Conservation (phyloP, 2,113 vertebrate species). For the Jaculus jaculus region DNA sequence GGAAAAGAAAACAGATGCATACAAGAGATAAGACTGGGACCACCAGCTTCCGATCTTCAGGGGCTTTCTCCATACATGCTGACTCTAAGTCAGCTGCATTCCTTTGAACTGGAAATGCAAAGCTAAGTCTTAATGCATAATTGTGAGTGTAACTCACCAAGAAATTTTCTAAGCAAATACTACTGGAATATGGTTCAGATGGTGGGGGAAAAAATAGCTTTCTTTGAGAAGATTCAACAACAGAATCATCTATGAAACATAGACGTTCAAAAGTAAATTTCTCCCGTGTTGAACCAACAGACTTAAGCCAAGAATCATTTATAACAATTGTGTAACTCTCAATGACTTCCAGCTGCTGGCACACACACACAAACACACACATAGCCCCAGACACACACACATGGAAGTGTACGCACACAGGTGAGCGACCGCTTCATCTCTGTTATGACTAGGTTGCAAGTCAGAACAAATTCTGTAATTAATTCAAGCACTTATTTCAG, state of each 20-base stretch:
- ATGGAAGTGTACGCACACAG: no score
- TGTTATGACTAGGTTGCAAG: background rate
- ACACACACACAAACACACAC: no score
- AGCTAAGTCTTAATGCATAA: background rate
- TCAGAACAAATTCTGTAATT: background rate
- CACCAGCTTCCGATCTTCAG: no score
- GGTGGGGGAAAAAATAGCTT: background rate
- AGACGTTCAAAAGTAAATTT: background rate
- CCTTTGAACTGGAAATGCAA: background rate
- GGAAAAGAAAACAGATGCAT: background rate
- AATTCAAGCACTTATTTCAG: background rate
- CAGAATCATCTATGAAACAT: background rate
- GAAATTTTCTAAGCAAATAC: background rate
- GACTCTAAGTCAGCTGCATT: background rate
- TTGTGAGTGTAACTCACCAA: background rate
- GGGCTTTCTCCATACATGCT: background rate
- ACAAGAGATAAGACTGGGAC: background rate
- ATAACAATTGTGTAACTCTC: background rate
- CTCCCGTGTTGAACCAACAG: background rate
- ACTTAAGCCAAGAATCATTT: background rate
- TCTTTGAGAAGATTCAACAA: background rate
- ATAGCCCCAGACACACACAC: no score
- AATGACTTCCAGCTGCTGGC: background rate
- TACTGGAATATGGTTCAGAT: background rate
- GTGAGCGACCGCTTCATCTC: background rate